A percentile compares a stretch with the other conserved stretches of the same genome.
Evolutionary conservation across 2,888 invertebrate genomes (phyloP).

Genomic region (Halocaridina rubra): DNA sequence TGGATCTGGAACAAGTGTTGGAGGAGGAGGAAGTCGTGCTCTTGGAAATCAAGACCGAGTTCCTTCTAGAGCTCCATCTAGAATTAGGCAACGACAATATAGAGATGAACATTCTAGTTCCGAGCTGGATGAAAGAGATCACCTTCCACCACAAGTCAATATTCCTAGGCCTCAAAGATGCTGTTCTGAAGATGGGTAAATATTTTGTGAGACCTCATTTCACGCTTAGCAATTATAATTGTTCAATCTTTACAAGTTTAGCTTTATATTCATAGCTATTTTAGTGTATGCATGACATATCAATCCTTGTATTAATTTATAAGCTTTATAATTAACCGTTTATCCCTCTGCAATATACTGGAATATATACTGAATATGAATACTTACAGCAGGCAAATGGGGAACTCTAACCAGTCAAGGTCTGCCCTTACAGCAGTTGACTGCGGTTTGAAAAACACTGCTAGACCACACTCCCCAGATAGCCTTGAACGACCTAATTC

Average conservation of each 20-base stretch:
- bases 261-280: too few relatives aligned
- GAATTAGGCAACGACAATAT: background rate
- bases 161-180: constrained; percentile 33
- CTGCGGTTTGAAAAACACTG: constrained; percentile 12
- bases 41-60: background rate
- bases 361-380: too few relatives aligned
- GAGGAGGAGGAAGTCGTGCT: background rate
- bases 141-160: constrained; percentile 24
- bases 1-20: background rate
- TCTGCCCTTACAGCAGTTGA: constrained; percentile 29
- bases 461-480: constrained; percentile 46
- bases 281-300: too few relatives aligned
- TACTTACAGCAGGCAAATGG: background rate
- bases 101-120: constrained; percentile 32
- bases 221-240: too few relatives aligned
- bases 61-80: too few relatives aligned
- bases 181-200: constrained; percentile 31
- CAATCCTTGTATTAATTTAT: too few relatives aligned
- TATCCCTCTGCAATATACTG: too few relatives aligned
- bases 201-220: background rate
- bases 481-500: constrained; percentile 37
- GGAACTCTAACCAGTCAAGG: background rate
- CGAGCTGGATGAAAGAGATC: constrained; percentile 44
- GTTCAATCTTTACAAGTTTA: too few relatives aligned
- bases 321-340: too few relatives aligned